Evolutionary conservation across 2,113 vertebrate species (phyloP), one percentile per base, ranked within the genome.

Genomic region (Pachyramphus minor): DNA sequence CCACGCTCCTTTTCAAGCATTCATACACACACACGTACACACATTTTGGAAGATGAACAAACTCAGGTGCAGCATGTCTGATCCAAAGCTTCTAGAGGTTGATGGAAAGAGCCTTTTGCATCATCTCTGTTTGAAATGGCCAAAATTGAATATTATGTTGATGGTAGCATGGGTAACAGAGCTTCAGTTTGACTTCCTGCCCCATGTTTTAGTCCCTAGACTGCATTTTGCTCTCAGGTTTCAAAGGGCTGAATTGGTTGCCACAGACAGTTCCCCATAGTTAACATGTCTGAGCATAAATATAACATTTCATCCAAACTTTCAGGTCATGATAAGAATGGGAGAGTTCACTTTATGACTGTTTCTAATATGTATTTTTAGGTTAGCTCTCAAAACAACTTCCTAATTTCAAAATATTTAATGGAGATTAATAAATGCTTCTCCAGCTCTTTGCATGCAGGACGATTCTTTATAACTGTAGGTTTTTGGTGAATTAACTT

Each of bases 161-260:
- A 80, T 20, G 42, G 45, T 5, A 45, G 63, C 59, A 63, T 0
- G 5, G 44, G 42, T 35, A 79, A 58, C 22, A 67, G 50, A 66
- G 44, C 55, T 77, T 64, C 27, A 53, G 41, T 71, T 47, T 59
- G 67, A 88, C 12, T 72, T 42, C 35, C 16, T 80, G 68, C 47
- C 42, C 28, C 4, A 1, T 1, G 2, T 25, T 93, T 52, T 68
- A 25, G 56, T 42, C 23, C 22, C 49, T 74, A 44, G 63, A 66
- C 27, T 68, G 30, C 56, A 35, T 39, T 76, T 69, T 84, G 27
- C 55, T 93, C 52, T 93, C 64, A n/a, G 44, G 30, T 93, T 92
- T 90, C 95, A 94, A 94, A 90, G 68, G 45, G 19, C 39, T 78
- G 24, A 93, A 83, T 74, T 87, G 76, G 39, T 74, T 83, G 47